Evolutionary conservation across 2,797 vertebrate genomes (phyloP).

Genomic region (Aplochiton taeniatus): DNA sequence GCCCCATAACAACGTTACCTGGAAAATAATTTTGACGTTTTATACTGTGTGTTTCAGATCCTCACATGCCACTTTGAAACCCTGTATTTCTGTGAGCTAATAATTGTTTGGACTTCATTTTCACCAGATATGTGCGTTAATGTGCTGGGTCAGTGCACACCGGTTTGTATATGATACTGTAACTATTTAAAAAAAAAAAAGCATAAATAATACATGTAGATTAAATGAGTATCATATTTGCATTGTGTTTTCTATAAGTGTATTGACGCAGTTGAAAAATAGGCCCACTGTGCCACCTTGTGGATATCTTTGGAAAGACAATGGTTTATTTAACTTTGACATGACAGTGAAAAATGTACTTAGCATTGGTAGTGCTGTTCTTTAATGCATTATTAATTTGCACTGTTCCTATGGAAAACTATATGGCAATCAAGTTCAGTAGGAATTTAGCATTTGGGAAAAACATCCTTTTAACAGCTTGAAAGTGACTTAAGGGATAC

Average conservation of each 20-base stretch:
- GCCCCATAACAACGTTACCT: too few relatives aligned
- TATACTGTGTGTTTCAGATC: too few relatives aligned
- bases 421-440: not conserved
- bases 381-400: too few relatives aligned
- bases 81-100: too few relatives aligned
- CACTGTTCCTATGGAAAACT: not conserved
- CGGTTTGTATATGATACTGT: conserved; percentile 31
- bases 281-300: conserved; percentile 25
- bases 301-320: conserved; percentile 35
- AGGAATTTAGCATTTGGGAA: conserved; percentile 4
- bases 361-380: not conserved
- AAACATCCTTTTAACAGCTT: not conserved
- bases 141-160: conserved; percentile 26
- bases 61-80: too few relatives aligned
- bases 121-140: conserved; percentile 35
- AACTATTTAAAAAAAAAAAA: conserved; percentile 25
- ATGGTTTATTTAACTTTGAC: conserved; percentile 29
- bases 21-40: too few relatives aligned
- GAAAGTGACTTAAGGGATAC: not conserved
- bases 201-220: conserved; percentile 11
- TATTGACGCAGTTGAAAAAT: not conserved
- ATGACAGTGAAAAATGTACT: conserved; percentile 42
- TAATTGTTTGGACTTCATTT: too few relatives aligned
- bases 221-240: conserved; percentile 8
- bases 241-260: not conserved